Percentiles rank a stretch among this genome's conserved stretches.
These are phyloP conservation scores for Papilio polytes DNA, from an alignment of 1,140 invertebrate species.

Conservation along the genomic window DNA sequence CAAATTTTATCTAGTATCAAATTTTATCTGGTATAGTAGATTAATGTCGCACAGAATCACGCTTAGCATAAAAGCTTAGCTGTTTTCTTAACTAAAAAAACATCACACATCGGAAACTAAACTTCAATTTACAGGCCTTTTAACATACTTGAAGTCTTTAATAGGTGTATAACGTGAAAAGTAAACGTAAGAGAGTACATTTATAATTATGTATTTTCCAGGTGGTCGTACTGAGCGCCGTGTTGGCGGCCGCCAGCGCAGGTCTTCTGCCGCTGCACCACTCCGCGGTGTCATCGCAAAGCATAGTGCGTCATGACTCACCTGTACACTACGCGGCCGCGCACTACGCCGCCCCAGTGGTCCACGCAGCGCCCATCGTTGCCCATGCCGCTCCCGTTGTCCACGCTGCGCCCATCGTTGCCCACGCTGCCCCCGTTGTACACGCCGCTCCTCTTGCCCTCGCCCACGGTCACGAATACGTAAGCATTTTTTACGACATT, in stretches of 20 bases:
- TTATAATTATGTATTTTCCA: constrained; percentile 39
- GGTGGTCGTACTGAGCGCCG: constrained; percentile 73
- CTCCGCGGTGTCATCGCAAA: constrained; percentile 78
- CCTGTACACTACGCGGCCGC: constrained; percentile 69
- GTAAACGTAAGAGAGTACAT: too few relatives aligned
- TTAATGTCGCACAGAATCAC: background rate
- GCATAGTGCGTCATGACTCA: constrained; percentile 78
- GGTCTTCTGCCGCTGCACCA: constrained; percentile 71
- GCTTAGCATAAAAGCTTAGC: background rate
- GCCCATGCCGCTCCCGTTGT: constrained; percentile 65
- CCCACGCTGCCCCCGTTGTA: constrained; percentile 71
- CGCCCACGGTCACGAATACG: constrained; percentile 65
- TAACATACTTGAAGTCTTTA: background rate
- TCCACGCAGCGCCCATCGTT: constrained; percentile 53
- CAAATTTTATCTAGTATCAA: background rate
- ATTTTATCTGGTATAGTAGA: background rate
- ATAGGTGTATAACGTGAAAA: constrained; percentile 6
- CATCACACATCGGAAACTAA: background rate
- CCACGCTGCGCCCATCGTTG: constrained; percentile 71
- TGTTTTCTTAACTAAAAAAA: background rate
- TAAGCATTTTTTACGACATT: constrained; percentile 48
- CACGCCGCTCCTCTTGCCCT: constrained; percentile 71
- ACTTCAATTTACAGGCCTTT: background rate
- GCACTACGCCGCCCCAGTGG: constrained; percentile 55
- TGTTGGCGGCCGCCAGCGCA: constrained; percentile 77